phyloP scores from a whole-genome alignment of 2,113 vertebrate genomes.

The Paralichthys olivaceus region DNA sequence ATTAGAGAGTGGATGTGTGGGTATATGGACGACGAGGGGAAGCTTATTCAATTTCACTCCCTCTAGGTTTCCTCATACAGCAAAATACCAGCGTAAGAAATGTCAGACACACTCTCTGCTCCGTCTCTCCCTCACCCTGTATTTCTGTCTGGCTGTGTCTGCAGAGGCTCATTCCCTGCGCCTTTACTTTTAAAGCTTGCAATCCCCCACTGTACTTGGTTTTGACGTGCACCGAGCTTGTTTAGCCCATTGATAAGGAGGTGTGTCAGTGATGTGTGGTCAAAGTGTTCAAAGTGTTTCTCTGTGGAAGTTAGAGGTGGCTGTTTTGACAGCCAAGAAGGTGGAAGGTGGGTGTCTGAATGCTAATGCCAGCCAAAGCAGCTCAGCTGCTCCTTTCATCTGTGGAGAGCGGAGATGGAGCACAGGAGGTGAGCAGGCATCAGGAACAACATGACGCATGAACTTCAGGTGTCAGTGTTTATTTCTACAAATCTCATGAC shows the following conservation, averaged over 20 bases:
- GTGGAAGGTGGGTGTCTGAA: constrained; percentile 57
- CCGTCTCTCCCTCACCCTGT: background rate
- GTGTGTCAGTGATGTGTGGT: constrained; percentile 66
- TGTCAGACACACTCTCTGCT: constrained; percentile 57
- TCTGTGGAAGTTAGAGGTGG: constrained; percentile 58
- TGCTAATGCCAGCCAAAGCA: constrained; percentile 57
- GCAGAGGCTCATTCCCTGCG: constrained; percentile 34
- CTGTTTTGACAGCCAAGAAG: constrained; percentile 69
- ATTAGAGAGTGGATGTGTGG: constrained; percentile 25
- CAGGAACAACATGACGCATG: constrained; percentile 29
- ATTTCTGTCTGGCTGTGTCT: constrained; percentile 35
- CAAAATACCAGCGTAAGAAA: constrained; percentile 53
- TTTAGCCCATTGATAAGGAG: constrained; percentile 63
- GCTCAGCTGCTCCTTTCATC: constrained; percentile 54
- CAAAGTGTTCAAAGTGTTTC: constrained; percentile 62
- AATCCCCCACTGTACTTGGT: constrained; percentile 7
- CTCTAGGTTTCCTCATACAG: constrained; percentile 40
- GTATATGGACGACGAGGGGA: background rate
- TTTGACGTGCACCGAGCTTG: constrained; percentile 54
- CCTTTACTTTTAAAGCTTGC: background rate
- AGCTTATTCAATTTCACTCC: constrained; percentile 38
- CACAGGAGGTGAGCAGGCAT: constrained; percentile 26
- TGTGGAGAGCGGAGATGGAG: constrained; percentile 41
- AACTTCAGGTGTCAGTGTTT: constrained; percentile 37
- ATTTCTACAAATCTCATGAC: constrained; percentile 15